Base-by-base conservation (phyloP, 2,888 invertebrate species). In the Alentia gelatinosa region DNA sequence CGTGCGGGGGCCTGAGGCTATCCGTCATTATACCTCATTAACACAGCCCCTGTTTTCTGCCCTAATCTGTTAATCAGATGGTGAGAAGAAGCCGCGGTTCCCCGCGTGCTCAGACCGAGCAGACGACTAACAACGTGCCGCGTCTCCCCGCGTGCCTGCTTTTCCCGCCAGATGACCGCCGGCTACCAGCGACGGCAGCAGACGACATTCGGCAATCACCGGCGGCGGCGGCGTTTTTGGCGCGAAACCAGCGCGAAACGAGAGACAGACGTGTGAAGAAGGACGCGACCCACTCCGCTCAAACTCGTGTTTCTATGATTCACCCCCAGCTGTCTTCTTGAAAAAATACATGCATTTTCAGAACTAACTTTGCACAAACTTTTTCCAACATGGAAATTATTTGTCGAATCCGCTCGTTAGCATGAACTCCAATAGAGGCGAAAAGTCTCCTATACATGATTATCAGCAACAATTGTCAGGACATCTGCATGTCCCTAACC, bases 31-130 rank as follows among this genome's bases (percentile, higher is more conserved):
- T 42, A 86, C 50, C 86, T 86, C 86, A 86, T 86, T 86, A 47
- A 86, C 86, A 50, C 42, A 23, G 26, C 47, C 47, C 42, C 33
- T 47, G 86, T 86, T 86, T 86, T 47, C 86, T 47, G 86, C 50
- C 86, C 35, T 86, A 86, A 86, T 86, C 86, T 86, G 86, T 86
- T 86, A 86, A 86, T 86, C 86, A 86, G 30, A 19, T 86, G 42
- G 86, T 30, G 39, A 39, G 79, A 79, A 79, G 79, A 79, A 79
- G 68, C 68, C 35, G 39, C 26, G 37, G 37, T 39, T 19, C n/a
- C 19, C 79, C 15, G 79, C 79, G 15, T 0, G 15, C 79, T 35
- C 79, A 79, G 39, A 12, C 37, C 39, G 19, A 39, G 37, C 79
- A 68, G 68, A 56, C 56, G 9, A 56, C 56, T 56, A 56, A 56